Evolutionary conservation across 2,888 invertebrate genomes (phyloP).

Genomic region (Imbricaverruca yamaguchii): DNA sequence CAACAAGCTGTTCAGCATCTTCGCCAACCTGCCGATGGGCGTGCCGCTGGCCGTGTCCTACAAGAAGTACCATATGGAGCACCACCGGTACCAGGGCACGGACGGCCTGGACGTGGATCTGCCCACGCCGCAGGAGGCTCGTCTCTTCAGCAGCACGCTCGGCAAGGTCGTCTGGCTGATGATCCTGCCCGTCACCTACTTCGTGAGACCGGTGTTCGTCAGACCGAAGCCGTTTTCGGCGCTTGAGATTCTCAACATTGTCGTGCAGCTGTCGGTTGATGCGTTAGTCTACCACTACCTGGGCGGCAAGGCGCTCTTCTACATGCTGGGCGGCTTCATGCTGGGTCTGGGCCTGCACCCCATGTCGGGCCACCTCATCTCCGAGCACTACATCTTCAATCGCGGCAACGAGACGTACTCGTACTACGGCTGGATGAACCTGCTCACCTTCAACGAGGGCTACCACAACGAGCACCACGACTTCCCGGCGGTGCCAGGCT

Average conservation of each 20-base stretch:
- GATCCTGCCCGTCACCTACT: constrained; percentile 92
- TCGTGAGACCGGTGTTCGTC: constrained; percentile 78
- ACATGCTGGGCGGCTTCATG: constrained; percentile 75
- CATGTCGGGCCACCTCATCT: constrained; percentile 96
- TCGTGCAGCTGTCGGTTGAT: constrained; percentile 80
- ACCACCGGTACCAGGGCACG: constrained; percentile 95
- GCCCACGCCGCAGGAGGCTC: constrained; percentile 85
- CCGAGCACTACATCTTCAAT: constrained; percentile 97
- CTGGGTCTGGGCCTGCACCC: constrained; percentile 96
- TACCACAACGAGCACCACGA: constrained; percentile 99
- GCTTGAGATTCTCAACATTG: constrained; percentile 73
- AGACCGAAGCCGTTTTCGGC: constrained; percentile 74
- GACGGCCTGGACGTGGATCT: constrained; percentile 91
- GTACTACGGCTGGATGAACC: constrained; percentile 93
- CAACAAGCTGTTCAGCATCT: constrained; percentile 84
- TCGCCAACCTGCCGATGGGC: constrained; percentile 93
- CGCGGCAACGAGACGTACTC: constrained; percentile 96
- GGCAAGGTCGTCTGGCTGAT: constrained; percentile 89
- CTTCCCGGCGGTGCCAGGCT: constrained; percentile 94
- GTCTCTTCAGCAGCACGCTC: constrained; percentile 78
- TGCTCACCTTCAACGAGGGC: constrained; percentile 96
- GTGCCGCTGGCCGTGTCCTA: constrained; percentile 93
- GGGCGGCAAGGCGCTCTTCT: constrained; percentile 69
- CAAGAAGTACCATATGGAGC: constrained; percentile 89
- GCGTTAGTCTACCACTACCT: constrained; percentile 65